Evolutionary conservation across 1,140 invertebrate genomes (phyloP).

Genomic region (Teleopsis dalmanni): DNA sequence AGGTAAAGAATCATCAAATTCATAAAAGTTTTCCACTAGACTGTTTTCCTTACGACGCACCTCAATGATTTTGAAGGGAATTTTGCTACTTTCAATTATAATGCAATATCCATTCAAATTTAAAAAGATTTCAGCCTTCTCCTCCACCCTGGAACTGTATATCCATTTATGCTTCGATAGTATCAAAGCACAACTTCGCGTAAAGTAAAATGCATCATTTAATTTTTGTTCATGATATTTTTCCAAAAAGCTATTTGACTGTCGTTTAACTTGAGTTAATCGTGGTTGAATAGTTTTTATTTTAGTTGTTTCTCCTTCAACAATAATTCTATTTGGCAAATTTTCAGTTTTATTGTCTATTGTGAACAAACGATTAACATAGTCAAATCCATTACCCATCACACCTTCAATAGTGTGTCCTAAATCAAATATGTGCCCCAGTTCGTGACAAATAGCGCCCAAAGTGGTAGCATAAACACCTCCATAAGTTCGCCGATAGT

Average conservation of each 20-base stretch:
- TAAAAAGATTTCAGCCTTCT: not conserved
- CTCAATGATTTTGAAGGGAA: conserved; percentile 28
- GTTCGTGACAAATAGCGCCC: conserved; percentile 88
- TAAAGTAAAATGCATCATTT: conserved; percentile 38
- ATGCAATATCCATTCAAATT: not conserved
- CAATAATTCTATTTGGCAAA: conserved; percentile 47
- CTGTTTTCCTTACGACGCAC: conserved; percentile 33
- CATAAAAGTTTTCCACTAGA: conserved; percentile 30
- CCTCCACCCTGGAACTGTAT: not conserved
- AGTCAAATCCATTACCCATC: conserved; percentile 91
- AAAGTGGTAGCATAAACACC: conserved; percentile 87
- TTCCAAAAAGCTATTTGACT: conserved; percentile 46
- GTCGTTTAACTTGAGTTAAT: conserved; percentile 49
- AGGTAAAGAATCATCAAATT: conserved; percentile 15
- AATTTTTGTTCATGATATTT: conserved; percentile 44
- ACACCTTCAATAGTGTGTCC: conserved; percentile 85
- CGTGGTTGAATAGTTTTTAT: conserved; percentile 41
- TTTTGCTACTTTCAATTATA: not conserved
- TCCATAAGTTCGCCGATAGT: conserved; percentile 74
- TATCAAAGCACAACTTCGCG: conserved; percentile 33
- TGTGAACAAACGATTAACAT: conserved; percentile 70
- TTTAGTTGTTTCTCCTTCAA: conserved; percentile 33
- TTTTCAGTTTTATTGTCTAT: conserved; percentile 48
- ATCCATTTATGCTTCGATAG: conserved; percentile 37
- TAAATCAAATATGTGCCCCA: conserved; percentile 91